A percentile compares a stretch with the other conserved stretches of the same genome.
Conservation (phyloP, 2,797 vertebrate species). For the Picus viridis region DNA sequence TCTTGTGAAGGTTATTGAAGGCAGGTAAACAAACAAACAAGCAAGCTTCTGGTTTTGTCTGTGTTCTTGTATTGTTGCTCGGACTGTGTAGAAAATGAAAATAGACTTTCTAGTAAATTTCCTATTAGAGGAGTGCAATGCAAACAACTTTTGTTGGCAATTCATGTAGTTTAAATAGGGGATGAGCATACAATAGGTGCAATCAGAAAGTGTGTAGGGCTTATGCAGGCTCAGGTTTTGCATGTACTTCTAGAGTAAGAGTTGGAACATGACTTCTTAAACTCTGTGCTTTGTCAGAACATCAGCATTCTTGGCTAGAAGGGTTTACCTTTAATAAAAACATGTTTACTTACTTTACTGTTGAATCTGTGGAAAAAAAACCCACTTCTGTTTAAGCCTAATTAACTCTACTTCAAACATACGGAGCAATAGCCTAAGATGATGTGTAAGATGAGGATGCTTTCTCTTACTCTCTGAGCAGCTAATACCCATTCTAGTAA, state of each 20-base stretch:
- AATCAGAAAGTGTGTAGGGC: rapidly evolving
- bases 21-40: neutral
- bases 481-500: neutral
- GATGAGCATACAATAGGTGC: neutral
- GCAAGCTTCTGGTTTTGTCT: neutral
- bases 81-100: neutral
- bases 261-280: neutral
- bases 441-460: neutral
- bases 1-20: neutral
- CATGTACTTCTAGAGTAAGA: neutral
- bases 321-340: neutral
- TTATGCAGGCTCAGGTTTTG: neutral
- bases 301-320: neutral
- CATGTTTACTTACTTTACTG: neutral
- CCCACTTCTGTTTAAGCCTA: neutral
- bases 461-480: neutral
- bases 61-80: rapidly evolving
- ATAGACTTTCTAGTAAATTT: neutral
- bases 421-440: rapidly evolving
- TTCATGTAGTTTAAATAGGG: neutral
- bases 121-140: neutral
- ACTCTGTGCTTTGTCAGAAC: neutral
- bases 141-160: neutral
- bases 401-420: neutral
- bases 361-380: neutral